A percentile compares a stretch with the other conserved stretches of the same genome.
These are phyloP conservation scores for Propithecus deckenii DNA, from an alignment of 2,797 vertebrate species.

Conservation along the genomic window DNA sequence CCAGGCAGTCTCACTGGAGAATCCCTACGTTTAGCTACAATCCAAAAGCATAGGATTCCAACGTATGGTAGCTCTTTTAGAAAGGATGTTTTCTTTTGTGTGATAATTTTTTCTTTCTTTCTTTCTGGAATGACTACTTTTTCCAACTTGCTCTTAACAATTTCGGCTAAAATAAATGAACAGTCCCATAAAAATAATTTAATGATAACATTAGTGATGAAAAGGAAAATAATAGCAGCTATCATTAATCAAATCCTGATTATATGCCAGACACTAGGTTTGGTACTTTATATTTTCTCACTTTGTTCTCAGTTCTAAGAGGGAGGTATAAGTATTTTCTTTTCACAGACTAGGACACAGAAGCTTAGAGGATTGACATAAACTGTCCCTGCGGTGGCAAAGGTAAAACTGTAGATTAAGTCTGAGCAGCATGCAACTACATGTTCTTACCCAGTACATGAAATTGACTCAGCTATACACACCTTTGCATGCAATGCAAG, in stretches of 20 bases:
- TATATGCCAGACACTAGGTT: neutral
- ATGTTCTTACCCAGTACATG: neutral
- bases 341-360: neutral
- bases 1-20: neutral
- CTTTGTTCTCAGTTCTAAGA: neutral
- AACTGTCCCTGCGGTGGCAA: neutral
- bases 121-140: neutral
- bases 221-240: neutral
- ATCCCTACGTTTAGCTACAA: neutral
- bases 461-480: neutral
- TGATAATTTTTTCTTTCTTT: neutral
- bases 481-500: neutral
- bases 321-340: neutral
- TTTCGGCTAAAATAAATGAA: neutral
- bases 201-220: neutral
- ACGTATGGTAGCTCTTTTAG: neutral
- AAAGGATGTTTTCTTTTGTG: neutral
- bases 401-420: neutral
- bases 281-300: neutral
- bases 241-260: neutral
- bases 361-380: neutral
- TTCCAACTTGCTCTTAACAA: neutral
- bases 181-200: neutral
- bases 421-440: neutral
- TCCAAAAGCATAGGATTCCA: rapidly evolving